Percentiles rank a stretch among this genome's conserved stretches.
Conservation (phyloP, 2,888 invertebrate genomes). For the Ichneumoninae sp. region DNA sequence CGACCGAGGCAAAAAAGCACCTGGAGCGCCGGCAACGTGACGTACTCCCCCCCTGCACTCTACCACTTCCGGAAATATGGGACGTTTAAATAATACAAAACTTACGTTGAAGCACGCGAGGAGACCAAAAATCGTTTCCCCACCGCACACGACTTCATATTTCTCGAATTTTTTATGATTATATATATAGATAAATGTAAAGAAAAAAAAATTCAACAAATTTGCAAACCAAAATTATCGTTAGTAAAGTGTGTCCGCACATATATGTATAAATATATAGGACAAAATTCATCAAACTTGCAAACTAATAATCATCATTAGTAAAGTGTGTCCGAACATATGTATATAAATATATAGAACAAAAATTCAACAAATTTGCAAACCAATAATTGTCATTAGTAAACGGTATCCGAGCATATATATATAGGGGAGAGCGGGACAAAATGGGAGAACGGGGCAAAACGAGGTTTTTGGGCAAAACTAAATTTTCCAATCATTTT, state of each 20-base stretch:
- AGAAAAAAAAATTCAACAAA: not conserved
- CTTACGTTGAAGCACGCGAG: not conserved
- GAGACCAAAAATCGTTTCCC: not conserved
- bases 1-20: constrained; percentile 35
- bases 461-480: no score
- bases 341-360: no score
- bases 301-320: no score
- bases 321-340: no score
- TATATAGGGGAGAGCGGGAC: no score
- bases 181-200: not conserved
- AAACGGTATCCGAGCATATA: not conserved
- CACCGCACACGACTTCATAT: not conserved
- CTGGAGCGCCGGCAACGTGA: constrained; percentile 35
- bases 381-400: not conserved
- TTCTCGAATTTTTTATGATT: not conserved
- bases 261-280: no score
- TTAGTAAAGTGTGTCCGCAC: not conserved
- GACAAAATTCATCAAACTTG: no score
- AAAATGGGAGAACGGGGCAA: no score
- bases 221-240: not conserved
- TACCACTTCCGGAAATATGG: constrained; percentile 40
- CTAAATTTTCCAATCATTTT: no score
- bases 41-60: constrained; percentile 20
- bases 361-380: not conserved
- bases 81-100: constrained; percentile 44